phyloP scores from a whole-genome alignment of 2,113 vertebrate species.

The Bubo blakistoni region DNA sequence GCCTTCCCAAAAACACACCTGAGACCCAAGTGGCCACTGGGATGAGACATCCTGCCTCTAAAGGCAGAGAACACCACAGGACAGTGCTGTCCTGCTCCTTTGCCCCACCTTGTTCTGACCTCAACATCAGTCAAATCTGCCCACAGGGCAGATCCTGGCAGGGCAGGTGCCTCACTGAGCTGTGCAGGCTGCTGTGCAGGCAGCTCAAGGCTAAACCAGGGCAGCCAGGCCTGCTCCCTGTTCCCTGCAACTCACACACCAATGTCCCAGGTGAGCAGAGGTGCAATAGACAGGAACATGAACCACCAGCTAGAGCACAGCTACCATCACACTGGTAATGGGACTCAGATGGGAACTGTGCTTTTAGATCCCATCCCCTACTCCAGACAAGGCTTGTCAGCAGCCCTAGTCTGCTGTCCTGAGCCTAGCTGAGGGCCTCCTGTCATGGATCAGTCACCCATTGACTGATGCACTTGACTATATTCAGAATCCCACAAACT shows the following conservation, averaged over 20 bases:
- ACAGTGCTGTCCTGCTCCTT: not conserved
- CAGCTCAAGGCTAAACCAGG: not conserved
- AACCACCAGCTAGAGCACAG: not conserved
- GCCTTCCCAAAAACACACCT: not conserved
- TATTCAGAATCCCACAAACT: not conserved
- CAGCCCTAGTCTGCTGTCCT: not conserved
- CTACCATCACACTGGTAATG: not conserved
- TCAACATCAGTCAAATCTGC: not conserved
- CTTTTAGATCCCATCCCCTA: not conserved
- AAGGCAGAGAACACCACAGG: not conserved
- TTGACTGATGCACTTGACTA: not conserved
- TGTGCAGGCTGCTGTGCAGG: not conserved
- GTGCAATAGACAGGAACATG: not conserved
- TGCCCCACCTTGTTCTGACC: not conserved
- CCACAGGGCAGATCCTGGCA: not conserved
- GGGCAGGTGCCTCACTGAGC: not conserved
- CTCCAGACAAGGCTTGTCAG: not conserved
- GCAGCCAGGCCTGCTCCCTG: not conserved
- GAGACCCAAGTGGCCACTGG: not conserved
- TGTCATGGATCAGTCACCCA: not conserved
- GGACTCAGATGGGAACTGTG: not conserved
- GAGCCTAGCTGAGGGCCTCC: not conserved
- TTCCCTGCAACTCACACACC: not conserved
- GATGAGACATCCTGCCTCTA: not conserved
- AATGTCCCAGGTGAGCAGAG: not conserved